Conservation (phyloP, 2,797 vertebrate genomes). For the Galaxias olidus region DNA sequence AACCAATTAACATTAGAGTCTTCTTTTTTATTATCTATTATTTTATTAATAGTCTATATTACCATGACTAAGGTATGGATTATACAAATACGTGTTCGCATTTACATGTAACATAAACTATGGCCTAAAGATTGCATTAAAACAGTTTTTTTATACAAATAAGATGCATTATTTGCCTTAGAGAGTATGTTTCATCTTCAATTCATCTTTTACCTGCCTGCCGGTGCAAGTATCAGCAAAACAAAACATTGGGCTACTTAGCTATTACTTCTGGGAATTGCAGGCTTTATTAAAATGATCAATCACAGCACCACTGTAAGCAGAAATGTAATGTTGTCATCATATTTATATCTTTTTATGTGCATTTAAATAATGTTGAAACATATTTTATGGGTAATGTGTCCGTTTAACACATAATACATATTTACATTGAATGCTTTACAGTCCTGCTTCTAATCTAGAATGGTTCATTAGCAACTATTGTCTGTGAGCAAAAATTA, state of each 20-base stretch:
- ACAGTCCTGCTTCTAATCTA: too few species aligned
- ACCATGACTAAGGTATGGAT: too few species aligned
- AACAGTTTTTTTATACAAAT: not conserved
- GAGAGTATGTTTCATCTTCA: not conserved
- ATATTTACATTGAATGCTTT: not conserved
- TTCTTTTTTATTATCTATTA: too few species aligned
- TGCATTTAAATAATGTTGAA: too few species aligned
- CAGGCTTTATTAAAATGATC: constrained; percentile 56
- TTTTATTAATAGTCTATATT: too few species aligned
- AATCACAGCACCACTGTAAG: constrained; percentile 29
- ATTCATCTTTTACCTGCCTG: not conserved
- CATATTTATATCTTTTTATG: too few species aligned
- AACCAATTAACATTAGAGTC: too few species aligned
- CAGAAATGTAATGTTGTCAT: too few species aligned
- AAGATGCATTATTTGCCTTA: not conserved
- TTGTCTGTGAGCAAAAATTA: too few species aligned
- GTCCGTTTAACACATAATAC: constrained; percentile 30
- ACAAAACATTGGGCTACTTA: not conserved
- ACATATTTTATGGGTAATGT: constrained; percentile 15
- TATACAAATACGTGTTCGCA: too few species aligned
- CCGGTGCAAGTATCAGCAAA: not conserved
- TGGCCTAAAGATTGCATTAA: not conserved
- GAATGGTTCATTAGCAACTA: too few species aligned
- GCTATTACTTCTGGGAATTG: constrained; percentile 15
- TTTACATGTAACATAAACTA: too few species aligned